Evolutionary conservation across 37 sponge, comb jelly and placozoan genomes (phyloP), one percentile per base, ranked within the genome.

Genomic region (Mnemiopsis leidyi): DNA sequence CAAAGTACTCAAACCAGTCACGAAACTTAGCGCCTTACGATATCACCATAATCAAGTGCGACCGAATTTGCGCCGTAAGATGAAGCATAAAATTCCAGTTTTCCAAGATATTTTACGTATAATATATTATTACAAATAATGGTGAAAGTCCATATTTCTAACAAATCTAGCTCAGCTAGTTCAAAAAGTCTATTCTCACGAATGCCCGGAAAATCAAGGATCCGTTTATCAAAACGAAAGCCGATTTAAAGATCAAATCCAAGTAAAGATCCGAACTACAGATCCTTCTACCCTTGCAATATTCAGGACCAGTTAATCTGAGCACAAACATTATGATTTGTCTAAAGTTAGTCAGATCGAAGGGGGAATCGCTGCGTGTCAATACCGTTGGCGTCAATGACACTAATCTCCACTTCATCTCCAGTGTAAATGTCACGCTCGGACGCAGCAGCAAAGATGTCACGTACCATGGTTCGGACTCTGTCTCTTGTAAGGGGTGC

Each of bases 401-500:
- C 69, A 39, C 77, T 92, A 68, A 98, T 95, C 92, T 71, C 93
- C 16, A 98, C 82, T 36, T 79, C 96, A 93, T 97, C 99, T 5
- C 99, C 99, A 29, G 99, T 98, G 94, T 97, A 96, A 24, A 98
- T 98, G 92, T 98, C 99, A 37, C 99, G 94, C 92, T 98, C 99
- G 31, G 99, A 94, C 31, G 99, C 99, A 40, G 96, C 95, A 28
- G 93, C 95, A 94, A 98, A 98, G 68, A 98, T 97, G 69, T 98
- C 99, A 69, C 94, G 94, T 0, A 98, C 94, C 32, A 98, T 94
- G 40, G 95, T 68, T 7, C 96, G 92, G 25, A 95, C 95, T 92
- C 95, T 95, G 68, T 97, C 97, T 28, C 76, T 38, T 26, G 96
- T 93, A 31, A 97, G 79, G 0, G 96, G 96, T 3, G 77, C 26